Evolutionary conservation across 2,797 vertebrate genomes (phyloP), one percentile per base, ranked within the genome.

Genomic region (Emys orbicularis): DNA sequence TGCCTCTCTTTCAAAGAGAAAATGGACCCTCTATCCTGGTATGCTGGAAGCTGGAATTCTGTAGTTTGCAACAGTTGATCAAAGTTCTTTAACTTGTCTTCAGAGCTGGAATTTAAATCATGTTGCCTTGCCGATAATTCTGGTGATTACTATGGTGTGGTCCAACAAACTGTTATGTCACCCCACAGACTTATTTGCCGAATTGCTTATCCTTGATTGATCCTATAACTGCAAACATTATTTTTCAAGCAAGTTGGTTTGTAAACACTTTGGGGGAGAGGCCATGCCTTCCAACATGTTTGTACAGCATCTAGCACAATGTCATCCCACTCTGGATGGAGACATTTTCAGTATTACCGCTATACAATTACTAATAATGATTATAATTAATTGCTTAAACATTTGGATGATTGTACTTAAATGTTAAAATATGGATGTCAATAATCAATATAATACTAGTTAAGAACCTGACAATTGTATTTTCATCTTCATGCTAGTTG

Each of bases 1-100:
- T 90, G 82, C 82, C 74, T 90, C 79, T n/a, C 31, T 95, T 85
- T 15, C 54, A 89, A 50, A 82, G 52, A 41, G 93, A 53, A 92
- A 94, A 87, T 80, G 76, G 52, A 10, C 47, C 79, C 29, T 59
- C 16, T 87, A 29, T 95, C 61, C 19, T 54, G 1, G 0, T 74
- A 9, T 21, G 52, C 31, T 0, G 1, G 27, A 84, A 49, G 44
- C 16, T 6, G 2, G 16, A 76, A 84, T 92, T 54, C 52, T 19
- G 3, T 86, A 15, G 47, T 89, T 95, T 92, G 76, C 86, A 49
- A 8, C 4, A 52, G 81, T 84, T 47, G 86, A 54, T 86, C 12
- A 59, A 59, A 65, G 88, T 16, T 56, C 52, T 93, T 27, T 88
- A 0, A 80, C 52, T 44, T 52, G 52, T 91, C 41, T 4, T 6